These are phyloP conservation scores for Epiblema foenella DNA, from an alignment of 2,888 invertebrate species.

Conservation along the genomic window DNA sequence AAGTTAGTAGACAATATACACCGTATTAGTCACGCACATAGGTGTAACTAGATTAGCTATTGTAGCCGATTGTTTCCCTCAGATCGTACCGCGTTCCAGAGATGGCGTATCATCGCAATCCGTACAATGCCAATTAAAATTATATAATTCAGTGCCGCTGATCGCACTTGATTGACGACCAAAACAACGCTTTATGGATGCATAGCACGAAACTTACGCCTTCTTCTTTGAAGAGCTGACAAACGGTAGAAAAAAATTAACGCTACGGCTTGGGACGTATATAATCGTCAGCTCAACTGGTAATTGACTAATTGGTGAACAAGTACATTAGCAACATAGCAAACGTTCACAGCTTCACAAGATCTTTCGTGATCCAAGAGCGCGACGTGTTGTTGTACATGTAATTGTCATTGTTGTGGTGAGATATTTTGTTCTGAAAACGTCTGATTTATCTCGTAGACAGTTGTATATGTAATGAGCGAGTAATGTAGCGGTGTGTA, in stretches of 20 bases:
- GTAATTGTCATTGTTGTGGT: neutral
- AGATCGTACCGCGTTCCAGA: slow-evolving; percentile 39
- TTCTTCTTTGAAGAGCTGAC: slow-evolving; percentile 20
- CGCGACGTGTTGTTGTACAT: neutral
- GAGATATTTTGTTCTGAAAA: neutral
- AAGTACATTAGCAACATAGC: slow-evolving; percentile 3
- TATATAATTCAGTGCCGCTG: slow-evolving; percentile 61
- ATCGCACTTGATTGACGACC: slow-evolving; percentile 59
- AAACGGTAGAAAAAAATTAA: neutral
- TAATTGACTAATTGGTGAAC: neutral
- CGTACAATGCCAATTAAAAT: slow-evolving; percentile 65
- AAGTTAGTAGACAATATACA: neutral
- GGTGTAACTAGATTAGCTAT: neutral
- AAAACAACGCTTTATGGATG: slow-evolving; percentile 65
- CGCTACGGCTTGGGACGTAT: neutral
- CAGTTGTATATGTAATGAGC: neutral
- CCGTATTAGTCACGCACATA: neutral
- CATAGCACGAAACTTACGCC: slow-evolving; percentile 55
- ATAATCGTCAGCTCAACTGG: neutral
- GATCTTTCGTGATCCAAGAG: neutral
- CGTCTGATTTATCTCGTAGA: neutral
- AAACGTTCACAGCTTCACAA: neutral
- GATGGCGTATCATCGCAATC: slow-evolving; percentile 49
- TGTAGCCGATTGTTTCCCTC: neutral
- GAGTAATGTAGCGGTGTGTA: neutral